Percentiles rank a stretch among this genome's conserved stretches.
Evolutionary conservation across 2,797 vertebrate species (phyloP).

Genomic region (Ispidina lecontei): DNA sequence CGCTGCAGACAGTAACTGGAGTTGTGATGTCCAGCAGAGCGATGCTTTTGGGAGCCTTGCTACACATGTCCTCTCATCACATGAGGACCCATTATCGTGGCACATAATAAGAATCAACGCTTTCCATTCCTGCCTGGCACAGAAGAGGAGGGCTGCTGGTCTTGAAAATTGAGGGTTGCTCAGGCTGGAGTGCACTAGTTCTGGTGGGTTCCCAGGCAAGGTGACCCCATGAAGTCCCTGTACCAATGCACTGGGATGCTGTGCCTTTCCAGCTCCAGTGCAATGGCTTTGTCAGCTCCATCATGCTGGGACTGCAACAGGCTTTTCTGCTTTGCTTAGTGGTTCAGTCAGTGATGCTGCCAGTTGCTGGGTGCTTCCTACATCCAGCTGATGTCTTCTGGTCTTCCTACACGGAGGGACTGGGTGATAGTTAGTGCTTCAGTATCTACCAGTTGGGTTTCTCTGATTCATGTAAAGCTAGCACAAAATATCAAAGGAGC

Average conservation of each 20-base stretch:
- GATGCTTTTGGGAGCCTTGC: background rate
- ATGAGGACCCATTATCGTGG: background rate
- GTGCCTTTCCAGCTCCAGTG: too few species aligned
- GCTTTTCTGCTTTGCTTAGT: background rate
- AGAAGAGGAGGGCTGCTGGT: background rate
- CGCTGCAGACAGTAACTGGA: background rate
- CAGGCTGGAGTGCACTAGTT: background rate
- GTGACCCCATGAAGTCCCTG: background rate
- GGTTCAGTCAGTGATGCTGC: background rate
- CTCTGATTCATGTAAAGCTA: background rate
- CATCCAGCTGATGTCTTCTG: background rate
- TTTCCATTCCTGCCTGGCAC: background rate
- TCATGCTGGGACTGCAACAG: fast-evolving
- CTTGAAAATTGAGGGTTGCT: background rate
- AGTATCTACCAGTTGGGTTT: background rate
- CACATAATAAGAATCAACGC: fast-evolving
- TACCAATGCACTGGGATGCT: background rate
- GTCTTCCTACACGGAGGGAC: background rate
- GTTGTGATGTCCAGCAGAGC: background rate
- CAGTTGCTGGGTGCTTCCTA: background rate
- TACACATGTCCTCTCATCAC: background rate
- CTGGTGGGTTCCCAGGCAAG: background rate
- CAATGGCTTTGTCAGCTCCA: background rate
- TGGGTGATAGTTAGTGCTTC: background rate
- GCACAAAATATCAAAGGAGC: slow-evolving; percentile 25